These are phyloP conservation scores for Acronicta leporina DNA, from an alignment of 2,888 invertebrate species.

Conservation along the genomic window DNA sequence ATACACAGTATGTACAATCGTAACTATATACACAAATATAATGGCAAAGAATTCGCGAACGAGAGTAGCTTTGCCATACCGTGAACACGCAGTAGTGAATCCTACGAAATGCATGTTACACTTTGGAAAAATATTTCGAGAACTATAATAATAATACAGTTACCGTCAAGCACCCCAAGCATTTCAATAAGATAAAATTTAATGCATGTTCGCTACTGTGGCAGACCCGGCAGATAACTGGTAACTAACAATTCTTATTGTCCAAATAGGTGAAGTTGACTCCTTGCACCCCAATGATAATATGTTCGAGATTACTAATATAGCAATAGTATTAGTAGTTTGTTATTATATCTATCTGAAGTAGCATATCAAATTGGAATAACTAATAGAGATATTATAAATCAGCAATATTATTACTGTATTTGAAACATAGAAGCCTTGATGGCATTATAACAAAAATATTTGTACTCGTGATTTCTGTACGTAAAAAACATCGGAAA, in stretches of 20 bases:
- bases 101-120: conserved; percentile 35
- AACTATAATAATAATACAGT: conserved; percentile 20
- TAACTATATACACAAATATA: conserved; percentile 83
- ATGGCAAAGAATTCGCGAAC: conserved; percentile 72
- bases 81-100: conserved; percentile 64
- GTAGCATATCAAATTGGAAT: conserved; percentile 24
- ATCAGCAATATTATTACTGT: conserved; percentile 39
- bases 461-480: conserved; percentile 59
- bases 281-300: conserved; percentile 50
- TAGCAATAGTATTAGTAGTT: conserved; percentile 39
- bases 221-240: conserved; percentile 68
- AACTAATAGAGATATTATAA: conserved; percentile 24
- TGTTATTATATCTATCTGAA: conserved; percentile 25
- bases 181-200: conserved; percentile 36
- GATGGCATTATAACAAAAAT: conserved; percentile 45
- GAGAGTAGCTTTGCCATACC: conserved; percentile 63
- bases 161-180: conserved; percentile 3
- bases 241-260: conserved; percentile 82
- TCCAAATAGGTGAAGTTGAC: conserved; percentile 66
- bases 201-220: conserved; percentile 64
- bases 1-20: conserved; percentile 87
- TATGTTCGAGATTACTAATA: conserved; percentile 47
- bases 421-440: conserved; percentile 50
- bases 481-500: conserved; percentile 51
- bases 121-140: conserved; percentile 23